Evolutionary conservation across 92 coral and sea anemone genomes (phyloP).

Genomic region (Palythoa caribaeorum): DNA sequence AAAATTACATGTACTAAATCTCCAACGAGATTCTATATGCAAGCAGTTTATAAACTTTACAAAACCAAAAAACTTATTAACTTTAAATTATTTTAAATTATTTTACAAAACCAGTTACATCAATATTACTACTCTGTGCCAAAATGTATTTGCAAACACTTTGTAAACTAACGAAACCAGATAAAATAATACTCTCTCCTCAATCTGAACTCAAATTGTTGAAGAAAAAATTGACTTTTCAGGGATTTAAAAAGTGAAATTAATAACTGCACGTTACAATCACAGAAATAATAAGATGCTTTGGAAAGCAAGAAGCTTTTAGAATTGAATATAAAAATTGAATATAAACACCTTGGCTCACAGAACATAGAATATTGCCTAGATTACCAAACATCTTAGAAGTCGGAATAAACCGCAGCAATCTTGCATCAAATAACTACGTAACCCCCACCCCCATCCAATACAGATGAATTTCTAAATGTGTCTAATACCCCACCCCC

Average conservation of each 20-base stretch:
- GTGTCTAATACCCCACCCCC: constrained; percentile 5
- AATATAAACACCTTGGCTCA: background rate
- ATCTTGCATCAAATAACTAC: background rate
- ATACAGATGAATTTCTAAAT: constrained; percentile 7
- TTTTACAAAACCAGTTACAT: constrained; percentile 13
- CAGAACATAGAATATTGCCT: background rate
- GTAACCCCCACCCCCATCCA: background rate
- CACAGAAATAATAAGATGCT: background rate
- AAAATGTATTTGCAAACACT: background rate
- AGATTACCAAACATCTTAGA: constrained; percentile 4
- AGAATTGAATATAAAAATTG: background rate
- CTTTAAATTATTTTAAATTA: too few species aligned
- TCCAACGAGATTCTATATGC: background rate
- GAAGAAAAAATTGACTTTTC: background rate
- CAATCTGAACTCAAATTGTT: background rate
- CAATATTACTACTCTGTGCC: background rate
- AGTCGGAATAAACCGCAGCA: background rate
- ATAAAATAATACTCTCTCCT: background rate
- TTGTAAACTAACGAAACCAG: background rate
- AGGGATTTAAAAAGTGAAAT: background rate
- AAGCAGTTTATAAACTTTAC: background rate
- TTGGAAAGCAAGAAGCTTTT: background rate
- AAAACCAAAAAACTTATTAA: too few species aligned
- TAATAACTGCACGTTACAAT: background rate
- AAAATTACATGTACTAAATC: background rate